Conservation (phyloP, 2,888 invertebrate genomes). For the Ditula angustiorana region DNA sequence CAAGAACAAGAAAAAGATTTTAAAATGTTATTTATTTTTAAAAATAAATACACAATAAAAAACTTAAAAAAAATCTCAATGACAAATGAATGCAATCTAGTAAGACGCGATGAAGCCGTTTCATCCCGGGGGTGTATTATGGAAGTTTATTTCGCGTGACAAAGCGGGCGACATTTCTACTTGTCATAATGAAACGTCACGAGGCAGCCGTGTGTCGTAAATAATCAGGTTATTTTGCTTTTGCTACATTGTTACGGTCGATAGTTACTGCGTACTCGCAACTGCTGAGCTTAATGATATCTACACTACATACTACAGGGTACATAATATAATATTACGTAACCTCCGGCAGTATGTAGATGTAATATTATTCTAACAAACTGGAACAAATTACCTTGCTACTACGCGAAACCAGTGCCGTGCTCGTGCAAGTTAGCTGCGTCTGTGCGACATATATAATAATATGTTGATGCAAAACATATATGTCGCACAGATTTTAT, state of each 20-base stretch:
- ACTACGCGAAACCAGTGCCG: no score
- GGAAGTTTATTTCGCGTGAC: slow-evolving; percentile 19
- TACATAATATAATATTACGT: no score
- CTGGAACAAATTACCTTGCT: no score
- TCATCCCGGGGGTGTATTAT: slow-evolving; percentile 21
- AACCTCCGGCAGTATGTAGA: no score
- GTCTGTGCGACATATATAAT: no score
- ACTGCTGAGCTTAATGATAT: background rate
- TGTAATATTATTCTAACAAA: no score
- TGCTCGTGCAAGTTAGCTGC: no score
- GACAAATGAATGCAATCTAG: slow-evolving; percentile 13
- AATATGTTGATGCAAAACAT: no score
- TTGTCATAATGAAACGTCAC: slow-evolving; percentile 23
- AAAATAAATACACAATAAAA: background rate
- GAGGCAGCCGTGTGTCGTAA: slow-evolving; percentile 18
- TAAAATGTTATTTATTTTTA: background rate
- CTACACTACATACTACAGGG: background rate
- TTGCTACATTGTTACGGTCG: background rate
- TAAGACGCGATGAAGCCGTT: background rate
- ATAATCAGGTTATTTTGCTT: slow-evolving; percentile 16
- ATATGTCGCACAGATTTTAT: no score
- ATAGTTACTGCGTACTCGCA: background rate
- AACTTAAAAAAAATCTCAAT: background rate
- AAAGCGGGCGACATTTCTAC: slow-evolving; percentile 20
- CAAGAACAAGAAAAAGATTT: background rate